Percentiles rank a stretch among this genome's conserved stretches.
phyloP scores from a whole-genome alignment of 2,113 vertebrate species.

The Microtus pennsylvanicus region DNA sequence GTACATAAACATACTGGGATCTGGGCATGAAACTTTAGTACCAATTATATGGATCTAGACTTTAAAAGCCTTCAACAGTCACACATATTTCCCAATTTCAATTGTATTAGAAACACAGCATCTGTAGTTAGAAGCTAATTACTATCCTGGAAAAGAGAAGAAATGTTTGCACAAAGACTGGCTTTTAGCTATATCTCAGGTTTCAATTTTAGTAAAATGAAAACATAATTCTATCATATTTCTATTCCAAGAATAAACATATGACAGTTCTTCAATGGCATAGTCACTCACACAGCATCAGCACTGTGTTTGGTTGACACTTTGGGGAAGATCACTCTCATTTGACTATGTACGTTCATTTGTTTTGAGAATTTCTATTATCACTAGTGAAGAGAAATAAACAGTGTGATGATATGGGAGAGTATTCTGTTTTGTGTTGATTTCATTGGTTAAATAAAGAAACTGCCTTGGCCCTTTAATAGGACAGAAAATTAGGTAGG shows the following conservation, averaged over 20 bases:
- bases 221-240: neutral
- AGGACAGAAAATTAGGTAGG: no score
- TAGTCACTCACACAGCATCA: neutral
- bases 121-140: neutral
- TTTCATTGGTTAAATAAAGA: no score
- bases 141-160: neutral
- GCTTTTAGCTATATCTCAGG: neutral
- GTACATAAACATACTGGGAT: neutral
- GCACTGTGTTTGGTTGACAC: neutral
- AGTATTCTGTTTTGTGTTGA: no score
- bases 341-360: neutral
- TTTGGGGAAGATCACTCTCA: neutral
- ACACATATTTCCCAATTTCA: slow-evolving; percentile 45
- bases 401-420: neutral
- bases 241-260: neutral
- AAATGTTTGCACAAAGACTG: neutral
- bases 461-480: no score
- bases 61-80: neutral
- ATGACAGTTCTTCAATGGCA: neutral
- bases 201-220: neutral
- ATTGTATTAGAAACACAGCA: neutral
- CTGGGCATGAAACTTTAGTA: neutral
- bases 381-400: neutral
- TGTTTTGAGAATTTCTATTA: neutral
- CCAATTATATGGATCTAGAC: neutral